Percentiles rank a stretch among this genome's conserved stretches.
phyloP scores from a whole-genome alignment of 2,113 vertebrate genomes.

The Mormoops blainvillei region DNA sequence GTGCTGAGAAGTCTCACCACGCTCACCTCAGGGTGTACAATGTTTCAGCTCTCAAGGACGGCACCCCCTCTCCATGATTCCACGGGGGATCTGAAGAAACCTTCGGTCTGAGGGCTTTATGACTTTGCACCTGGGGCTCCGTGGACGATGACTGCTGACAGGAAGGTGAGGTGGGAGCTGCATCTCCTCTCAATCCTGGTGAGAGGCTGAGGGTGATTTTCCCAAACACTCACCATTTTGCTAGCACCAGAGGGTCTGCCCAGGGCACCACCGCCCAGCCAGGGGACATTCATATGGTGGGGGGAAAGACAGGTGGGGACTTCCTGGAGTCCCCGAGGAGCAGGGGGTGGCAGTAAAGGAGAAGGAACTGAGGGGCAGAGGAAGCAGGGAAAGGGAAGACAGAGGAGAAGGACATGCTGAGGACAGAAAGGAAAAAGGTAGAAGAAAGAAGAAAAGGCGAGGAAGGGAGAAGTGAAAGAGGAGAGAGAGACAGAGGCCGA shows the following conservation, averaged over 20 bases:
- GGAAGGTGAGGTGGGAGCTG: neutral
- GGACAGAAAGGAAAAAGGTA: neutral
- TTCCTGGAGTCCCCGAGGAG: neutral
- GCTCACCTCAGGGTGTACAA: neutral
- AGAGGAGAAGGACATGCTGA: neutral
- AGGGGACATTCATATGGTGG: neutral
- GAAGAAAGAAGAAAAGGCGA: neutral
- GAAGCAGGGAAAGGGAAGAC: neutral
- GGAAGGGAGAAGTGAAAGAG: neutral
- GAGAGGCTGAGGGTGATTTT: neutral
- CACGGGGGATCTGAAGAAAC: neutral
- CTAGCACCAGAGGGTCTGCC: neutral
- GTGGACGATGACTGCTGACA: neutral
- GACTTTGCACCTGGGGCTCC: neutral
- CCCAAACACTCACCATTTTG: neutral
- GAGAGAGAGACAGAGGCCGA: neutral
- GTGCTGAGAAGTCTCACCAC: neutral
- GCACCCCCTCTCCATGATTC: no score
- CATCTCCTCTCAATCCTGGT: neutral
- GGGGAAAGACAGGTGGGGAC: neutral
- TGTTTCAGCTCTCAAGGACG: neutral
- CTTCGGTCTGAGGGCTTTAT: accelerated
- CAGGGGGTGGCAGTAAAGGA: neutral
- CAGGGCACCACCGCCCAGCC: neutral
- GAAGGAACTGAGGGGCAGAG: neutral